Conservation (phyloP, 2,888 invertebrate species). For the Choreutis nemorana region DNA sequence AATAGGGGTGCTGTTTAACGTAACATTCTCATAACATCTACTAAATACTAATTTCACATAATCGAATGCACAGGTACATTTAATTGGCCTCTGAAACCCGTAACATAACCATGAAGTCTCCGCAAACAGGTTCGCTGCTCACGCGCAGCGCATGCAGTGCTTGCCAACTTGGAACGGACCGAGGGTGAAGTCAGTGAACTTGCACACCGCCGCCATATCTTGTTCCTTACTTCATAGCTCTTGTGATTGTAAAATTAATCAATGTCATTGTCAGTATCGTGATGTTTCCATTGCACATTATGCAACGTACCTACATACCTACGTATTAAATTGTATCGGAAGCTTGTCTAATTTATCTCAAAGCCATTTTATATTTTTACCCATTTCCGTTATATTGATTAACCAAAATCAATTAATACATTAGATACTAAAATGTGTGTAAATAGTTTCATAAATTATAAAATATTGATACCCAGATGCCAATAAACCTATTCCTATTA, state of each 20-base stretch:
- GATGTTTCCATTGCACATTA: too few relatives aligned
- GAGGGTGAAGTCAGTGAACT: conserved; percentile 60
- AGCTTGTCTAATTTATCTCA: too few relatives aligned
- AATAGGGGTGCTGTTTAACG: conserved; percentile 45
- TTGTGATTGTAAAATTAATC: conserved; percentile 53
- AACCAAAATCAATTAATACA: too few relatives aligned
- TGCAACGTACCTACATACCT: too few relatives aligned
- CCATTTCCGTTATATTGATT: too few relatives aligned
- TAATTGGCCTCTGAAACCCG: conserved; percentile 32
- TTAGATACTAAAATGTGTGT: too few relatives aligned
- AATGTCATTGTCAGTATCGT: too few relatives aligned
- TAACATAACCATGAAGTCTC: conserved; percentile 38
- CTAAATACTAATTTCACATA: conserved; percentile 22
- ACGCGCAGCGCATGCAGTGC: conserved; percentile 55
- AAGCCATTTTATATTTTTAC: too few relatives aligned
- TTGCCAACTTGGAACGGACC: conserved; percentile 53
- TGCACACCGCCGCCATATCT: conserved; percentile 50
- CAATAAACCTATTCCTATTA: too few relatives aligned
- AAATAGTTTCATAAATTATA: too few relatives aligned
- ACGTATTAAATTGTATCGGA: too few relatives aligned
- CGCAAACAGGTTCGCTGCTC: conserved; percentile 54
- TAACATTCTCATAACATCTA: conserved; percentile 32
- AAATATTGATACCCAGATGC: too few relatives aligned
- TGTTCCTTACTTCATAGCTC: conserved; percentile 51
- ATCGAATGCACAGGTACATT: conserved; percentile 18